Conservation (phyloP, 2,888 invertebrate genomes). For the Coenonympha glycerion region DNA sequence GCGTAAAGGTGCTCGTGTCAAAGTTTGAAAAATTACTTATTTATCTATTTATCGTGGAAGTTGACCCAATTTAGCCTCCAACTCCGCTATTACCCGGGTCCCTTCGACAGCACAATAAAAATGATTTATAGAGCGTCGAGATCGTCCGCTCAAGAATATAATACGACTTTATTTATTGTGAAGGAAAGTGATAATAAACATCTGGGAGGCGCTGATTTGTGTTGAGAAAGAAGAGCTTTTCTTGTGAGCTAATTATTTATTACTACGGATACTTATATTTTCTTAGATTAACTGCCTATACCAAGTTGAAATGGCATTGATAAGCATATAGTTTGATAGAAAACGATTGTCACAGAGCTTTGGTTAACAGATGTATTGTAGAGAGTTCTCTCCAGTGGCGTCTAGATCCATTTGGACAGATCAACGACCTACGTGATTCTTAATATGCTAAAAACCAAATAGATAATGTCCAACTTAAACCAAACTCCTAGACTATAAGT, state of each 20-base stretch:
- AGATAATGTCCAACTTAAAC: too few species aligned
- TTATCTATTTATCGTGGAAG: slow-evolving; percentile 41
- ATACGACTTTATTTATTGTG: slow-evolving; percentile 67
- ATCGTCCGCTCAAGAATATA: slow-evolving; percentile 65
- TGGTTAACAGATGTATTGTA: too few species aligned
- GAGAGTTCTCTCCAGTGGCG: too few species aligned
- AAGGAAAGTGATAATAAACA: slow-evolving; percentile 62
- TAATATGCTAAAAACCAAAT: too few species aligned
- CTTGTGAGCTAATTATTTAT: slow-evolving; percentile 8
- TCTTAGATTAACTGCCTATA: too few species aligned
- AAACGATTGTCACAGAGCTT: too few species aligned
- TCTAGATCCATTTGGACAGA: too few species aligned
- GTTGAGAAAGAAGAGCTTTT: slow-evolving; percentile 25
- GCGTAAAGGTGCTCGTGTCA: not conserved
- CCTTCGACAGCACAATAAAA: slow-evolving; percentile 71
- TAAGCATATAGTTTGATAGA: too few species aligned
- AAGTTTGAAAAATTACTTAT: slow-evolving; percentile 21
- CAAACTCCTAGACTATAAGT: too few species aligned
- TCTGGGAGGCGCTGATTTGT: slow-evolving; percentile 46
- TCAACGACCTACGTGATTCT: too few species aligned
- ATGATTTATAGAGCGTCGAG: slow-evolving; percentile 65
- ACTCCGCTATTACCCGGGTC: slow-evolving; percentile 53
- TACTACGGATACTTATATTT: not conserved
- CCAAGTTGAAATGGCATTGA: too few species aligned
- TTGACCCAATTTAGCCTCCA: slow-evolving; percentile 62